phyloP scores from a whole-genome alignment of 2,113 vertebrate species.

The Sceloporus undulatus region DNA sequence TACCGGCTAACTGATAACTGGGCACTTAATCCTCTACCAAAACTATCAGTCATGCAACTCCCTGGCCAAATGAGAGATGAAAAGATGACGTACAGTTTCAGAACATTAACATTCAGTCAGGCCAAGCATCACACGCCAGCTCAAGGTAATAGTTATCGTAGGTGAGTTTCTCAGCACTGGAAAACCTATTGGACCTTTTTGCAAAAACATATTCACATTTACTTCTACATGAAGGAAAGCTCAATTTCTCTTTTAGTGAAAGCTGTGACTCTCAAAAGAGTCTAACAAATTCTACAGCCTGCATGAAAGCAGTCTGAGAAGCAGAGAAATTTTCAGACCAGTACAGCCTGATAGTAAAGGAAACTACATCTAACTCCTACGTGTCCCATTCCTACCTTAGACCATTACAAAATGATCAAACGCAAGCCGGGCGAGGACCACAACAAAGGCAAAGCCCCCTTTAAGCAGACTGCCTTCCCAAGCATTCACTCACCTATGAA shows the following conservation, averaged over 20 bases:
- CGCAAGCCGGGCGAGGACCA: neutral
- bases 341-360: neutral
- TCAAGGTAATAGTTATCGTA: neutral
- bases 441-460: neutral
- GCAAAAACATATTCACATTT: neutral
- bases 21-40: neutral
- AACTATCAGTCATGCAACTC: neutral
- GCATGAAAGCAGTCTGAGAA: neutral
- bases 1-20: neutral
- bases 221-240: neutral
- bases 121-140: neutral
- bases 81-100: neutral
- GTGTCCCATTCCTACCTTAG: neutral
- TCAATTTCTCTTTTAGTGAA: neutral
- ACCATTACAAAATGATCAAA: neutral
- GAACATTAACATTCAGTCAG: neutral
- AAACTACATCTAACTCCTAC: neutral
- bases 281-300: neutral
- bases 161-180: neutral
- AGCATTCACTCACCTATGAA: neutral
- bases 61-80: neutral
- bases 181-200: neutral
- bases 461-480: neutral
- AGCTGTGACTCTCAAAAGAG: neutral
- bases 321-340: neutral